Evolutionary conservation across 2,888 invertebrate species (phyloP), one percentile per base, ranked within the genome.

Genomic region (Chloroclysta siterata): DNA sequence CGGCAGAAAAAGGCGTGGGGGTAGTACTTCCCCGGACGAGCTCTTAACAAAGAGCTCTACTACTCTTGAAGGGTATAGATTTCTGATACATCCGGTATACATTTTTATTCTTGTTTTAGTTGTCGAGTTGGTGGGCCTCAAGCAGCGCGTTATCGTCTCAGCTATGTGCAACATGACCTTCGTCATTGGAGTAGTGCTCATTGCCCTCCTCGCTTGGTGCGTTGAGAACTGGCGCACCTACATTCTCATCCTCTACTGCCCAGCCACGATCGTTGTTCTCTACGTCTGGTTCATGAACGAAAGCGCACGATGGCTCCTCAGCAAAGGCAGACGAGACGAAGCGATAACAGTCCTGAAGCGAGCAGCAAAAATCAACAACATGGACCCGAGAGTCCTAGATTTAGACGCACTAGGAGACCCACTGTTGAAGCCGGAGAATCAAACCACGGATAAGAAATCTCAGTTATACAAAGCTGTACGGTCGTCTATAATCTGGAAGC

Each of bases 71-170:
- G n/a, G n/a, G n/a, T n/a, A n/a, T n/a, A n/a, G n/a, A n/a, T n/a
- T n/a, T n/a, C n/a, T n/a, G n/a, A n/a, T n/a, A n/a, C 22, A 28
- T 6, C 10, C 4, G 11, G 11, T 8, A 39, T 10, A 11, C 22
- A 10, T n/a, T 47, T 4, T 13, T 50, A 53, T 36, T 6, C 69
- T 81, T 52, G 88, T 90, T 52, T 60, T 88, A 96, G 96, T 95
- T 65, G 94, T 97, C 71, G 97, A 97, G 86, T 89, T 97, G 71
- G 96, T 97, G 5, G 96, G 96, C 0, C 95, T 96, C 39, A 95
- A 95, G 63, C 95, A 95, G 60, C 94, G 97, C 17, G 96, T 97
- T 8, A 89, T 97, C 53, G 95, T 95, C 46, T 96, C 97, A 48
- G 95, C 96, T 46, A 91, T 97, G 79, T 94, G 96, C 66, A 95